These are phyloP conservation scores for Patagioenas fasciata DNA, from an alignment of 2,113 vertebrate genomes.

Conservation along the genomic window DNA sequence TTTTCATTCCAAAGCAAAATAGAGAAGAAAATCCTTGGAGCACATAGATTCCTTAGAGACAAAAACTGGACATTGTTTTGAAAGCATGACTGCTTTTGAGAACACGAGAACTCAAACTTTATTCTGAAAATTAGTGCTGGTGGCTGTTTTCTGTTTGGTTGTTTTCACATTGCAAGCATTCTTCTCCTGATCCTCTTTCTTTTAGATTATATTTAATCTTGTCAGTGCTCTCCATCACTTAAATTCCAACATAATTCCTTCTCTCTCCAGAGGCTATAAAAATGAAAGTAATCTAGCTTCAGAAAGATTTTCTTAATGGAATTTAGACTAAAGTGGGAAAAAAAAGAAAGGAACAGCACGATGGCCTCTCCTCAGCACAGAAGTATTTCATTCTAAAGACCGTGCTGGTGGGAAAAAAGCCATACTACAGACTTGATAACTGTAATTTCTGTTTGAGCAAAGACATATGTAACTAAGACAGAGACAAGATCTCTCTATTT, in stretches of 20 bases:
- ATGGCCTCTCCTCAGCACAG: background rate
- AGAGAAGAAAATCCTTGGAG: background rate
- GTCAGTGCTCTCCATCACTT: background rate
- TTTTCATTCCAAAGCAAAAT: background rate
- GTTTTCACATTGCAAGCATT: background rate
- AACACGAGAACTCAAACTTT: background rate
- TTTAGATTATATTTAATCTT: background rate
- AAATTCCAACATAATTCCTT: background rate
- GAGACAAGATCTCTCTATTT: constrained; percentile 29
- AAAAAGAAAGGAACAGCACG: background rate
- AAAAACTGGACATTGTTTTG: background rate
- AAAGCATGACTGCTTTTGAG: background rate
- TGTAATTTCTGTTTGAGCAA: constrained; percentile 33
- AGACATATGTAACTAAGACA: constrained; percentile 45
- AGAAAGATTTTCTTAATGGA: background rate
- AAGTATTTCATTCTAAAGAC: background rate
- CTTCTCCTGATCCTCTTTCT: background rate
- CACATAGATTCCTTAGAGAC: background rate
- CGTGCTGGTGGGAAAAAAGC: background rate
- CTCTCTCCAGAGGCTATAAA: background rate
- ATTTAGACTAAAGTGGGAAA: background rate
- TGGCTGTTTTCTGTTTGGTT: background rate
- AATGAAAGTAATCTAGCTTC: background rate
- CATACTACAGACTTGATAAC: background rate
- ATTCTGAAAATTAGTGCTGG: background rate